phyloP scores from a whole-genome alignment of 1,140 invertebrate genomes.

The Camponotus floridanus region DNA sequence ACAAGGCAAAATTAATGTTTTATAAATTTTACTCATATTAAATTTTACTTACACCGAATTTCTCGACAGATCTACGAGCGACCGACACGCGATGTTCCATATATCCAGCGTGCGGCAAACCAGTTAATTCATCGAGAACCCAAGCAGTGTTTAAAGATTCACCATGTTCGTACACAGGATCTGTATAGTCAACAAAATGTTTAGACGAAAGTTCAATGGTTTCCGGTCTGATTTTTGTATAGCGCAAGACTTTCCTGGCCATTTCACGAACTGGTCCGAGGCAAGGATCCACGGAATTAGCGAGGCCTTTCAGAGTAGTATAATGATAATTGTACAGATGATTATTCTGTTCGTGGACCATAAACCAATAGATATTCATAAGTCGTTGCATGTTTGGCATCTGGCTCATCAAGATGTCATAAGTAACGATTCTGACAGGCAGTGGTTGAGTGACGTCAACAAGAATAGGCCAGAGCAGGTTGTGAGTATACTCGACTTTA shows the following conservation, averaged over 20 bases:
- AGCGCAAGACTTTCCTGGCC: slow-evolving; percentile 74
- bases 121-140: slow-evolving; percentile 66
- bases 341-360: slow-evolving; percentile 80
- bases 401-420: slow-evolving; percentile 81
- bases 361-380: slow-evolving; percentile 83
- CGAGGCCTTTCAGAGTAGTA: slow-evolving; percentile 81
- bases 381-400: slow-evolving; percentile 76
- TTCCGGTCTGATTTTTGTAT: slow-evolving; percentile 69
- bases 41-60: slow-evolving; percentile 69
- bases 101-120: slow-evolving; percentile 68
- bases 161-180: slow-evolving; percentile 76
- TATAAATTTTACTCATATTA: background rate
- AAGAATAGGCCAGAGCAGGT: slow-evolving; percentile 84
- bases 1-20: background rate
- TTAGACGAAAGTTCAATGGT: slow-evolving; percentile 65
- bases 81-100: slow-evolving; percentile 50
- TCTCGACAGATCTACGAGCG: slow-evolving; percentile 58
- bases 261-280: slow-evolving; percentile 73
- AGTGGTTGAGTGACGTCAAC: slow-evolving; percentile 76
- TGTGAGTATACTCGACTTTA: slow-evolving; percentile 73
- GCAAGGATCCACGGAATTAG: slow-evolving; percentile 81
- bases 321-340: slow-evolving; percentile 85
- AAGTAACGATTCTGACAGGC: slow-evolving; percentile 80
- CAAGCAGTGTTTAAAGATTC: slow-evolving; percentile 65
- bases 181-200: slow-evolving; percentile 73